A percentile compares a stretch with the other conserved stretches of the same genome.
These are phyloP conservation scores for Drosophila pandora DNA, from an alignment of 1,140 invertebrate species.

Conservation along the genomic window DNA sequence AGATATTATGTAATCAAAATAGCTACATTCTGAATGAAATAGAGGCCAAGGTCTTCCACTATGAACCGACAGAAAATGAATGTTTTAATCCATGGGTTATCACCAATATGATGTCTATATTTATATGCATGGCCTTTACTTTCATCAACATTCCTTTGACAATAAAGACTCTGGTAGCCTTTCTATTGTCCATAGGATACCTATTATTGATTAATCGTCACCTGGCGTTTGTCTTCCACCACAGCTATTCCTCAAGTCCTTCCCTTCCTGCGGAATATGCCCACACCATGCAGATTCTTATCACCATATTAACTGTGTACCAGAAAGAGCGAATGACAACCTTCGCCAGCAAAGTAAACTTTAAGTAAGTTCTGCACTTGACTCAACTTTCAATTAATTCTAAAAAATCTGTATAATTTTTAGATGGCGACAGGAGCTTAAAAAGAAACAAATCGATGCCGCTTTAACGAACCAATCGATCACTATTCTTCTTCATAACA, in stretches of 20 bases:
- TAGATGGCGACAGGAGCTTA: conserved; percentile 93
- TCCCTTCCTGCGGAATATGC: conserved; percentile 87
- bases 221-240: conserved; percentile 84
- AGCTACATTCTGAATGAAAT: conserved; percentile 6
- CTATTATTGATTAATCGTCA: conserved; percentile 87
- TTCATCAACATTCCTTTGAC: conserved; percentile 93
- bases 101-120: conserved; percentile 90
- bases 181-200: conserved; percentile 87
- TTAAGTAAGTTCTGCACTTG: conserved; percentile 63
- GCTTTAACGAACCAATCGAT: conserved; percentile 90
- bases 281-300: conserved; percentile 88
- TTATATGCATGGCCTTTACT: conserved; percentile 90
- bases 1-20: background rate
- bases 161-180: conserved; percentile 89
- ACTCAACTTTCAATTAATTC: background rate
- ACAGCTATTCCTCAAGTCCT: conserved; percentile 87
- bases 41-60: conserved; percentile 50
- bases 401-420: background rate
- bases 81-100: conserved; percentile 89
- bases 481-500: conserved; percentile 92
- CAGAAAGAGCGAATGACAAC: conserved; percentile 94
- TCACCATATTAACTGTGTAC: conserved; percentile 89
- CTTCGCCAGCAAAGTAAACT: conserved; percentile 92
- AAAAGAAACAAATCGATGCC: conserved; percentile 90
- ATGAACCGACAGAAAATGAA: conserved; percentile 9